Conservation (phyloP, 2,113 vertebrate genomes). For the Limnothrissa miodon region DNA sequence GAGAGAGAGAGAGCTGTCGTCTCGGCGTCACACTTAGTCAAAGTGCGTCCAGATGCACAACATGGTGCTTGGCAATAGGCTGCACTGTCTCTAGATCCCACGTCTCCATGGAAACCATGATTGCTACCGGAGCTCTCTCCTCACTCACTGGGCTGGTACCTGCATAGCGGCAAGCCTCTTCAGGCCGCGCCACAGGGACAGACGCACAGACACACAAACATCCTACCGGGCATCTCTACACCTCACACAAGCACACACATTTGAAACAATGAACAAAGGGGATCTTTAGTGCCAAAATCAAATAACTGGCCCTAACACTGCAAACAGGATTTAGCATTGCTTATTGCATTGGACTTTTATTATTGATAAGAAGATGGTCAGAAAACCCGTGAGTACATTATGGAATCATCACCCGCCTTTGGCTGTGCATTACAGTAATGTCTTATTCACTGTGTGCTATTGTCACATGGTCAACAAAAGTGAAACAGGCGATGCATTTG, state of each 20-base stretch:
- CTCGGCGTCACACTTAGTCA: constrained; percentile 47
- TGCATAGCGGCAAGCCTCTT: constrained; percentile 24
- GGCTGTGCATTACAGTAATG: background rate
- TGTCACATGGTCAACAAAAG: background rate
- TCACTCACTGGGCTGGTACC: constrained; percentile 36
- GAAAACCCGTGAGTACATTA: background rate
- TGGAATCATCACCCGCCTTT: background rate
- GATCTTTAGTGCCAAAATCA: background rate
- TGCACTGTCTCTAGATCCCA: constrained; percentile 36
- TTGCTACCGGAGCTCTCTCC: constrained; percentile 27
- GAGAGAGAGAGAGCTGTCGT: constrained; percentile 11
- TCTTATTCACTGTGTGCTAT: background rate
- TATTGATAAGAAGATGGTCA: background rate
- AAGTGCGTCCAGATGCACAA: constrained; percentile 35
- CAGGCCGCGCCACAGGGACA: background rate
- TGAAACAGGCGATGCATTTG: background rate
- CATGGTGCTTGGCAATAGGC: constrained; percentile 37
- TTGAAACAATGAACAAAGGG: background rate
- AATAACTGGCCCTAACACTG: background rate
- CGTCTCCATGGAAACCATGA: constrained; percentile 60
- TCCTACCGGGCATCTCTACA: too few relatives aligned
- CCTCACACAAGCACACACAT: background rate
- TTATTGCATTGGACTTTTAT: background rate
- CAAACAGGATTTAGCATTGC: background rate
- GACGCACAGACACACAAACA: too few relatives aligned